Evolutionary conservation across 2,888 invertebrate species (phyloP).

Genomic region (Dynastes grantii): DNA sequence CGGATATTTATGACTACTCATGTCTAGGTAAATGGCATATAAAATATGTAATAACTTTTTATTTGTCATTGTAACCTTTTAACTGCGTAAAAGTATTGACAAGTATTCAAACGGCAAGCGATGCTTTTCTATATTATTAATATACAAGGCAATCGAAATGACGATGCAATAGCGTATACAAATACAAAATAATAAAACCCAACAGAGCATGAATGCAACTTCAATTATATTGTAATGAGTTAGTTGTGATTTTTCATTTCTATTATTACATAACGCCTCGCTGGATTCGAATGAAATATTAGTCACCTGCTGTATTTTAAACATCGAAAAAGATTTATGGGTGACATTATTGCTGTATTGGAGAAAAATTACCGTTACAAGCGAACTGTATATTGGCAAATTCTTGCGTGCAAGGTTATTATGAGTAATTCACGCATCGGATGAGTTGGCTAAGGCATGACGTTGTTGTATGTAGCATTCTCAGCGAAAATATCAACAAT

Average conservation of each 20-base stretch:
- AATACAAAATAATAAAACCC: too few species aligned
- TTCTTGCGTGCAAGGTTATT: constrained; percentile 12
- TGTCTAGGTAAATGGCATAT: too few species aligned
- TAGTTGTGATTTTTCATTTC: neutral
- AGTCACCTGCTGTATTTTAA: constrained; percentile 8
- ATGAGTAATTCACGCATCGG: constrained; percentile 5
- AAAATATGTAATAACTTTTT: too few species aligned
- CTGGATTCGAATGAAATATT: neutral
- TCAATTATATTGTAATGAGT: neutral
- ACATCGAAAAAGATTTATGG: constrained; percentile 1
- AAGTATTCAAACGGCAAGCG: too few species aligned
- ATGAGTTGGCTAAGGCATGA: neutral
- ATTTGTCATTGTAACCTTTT: too few species aligned
- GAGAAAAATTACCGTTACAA: constrained; percentile 1
- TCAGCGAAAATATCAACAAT: constrained; percentile 33
- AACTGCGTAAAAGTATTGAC: too few species aligned
- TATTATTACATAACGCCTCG: constrained; percentile 5
- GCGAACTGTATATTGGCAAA: constrained; percentile 3
- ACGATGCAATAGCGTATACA: neutral
- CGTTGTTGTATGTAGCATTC: neutral
- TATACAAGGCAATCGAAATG: neutral
- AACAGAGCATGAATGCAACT: neutral
- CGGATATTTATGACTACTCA: too few species aligned
- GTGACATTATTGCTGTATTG: neutral
- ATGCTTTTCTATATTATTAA: too few species aligned